Conservation (phyloP, 2,113 vertebrate species). For the Pangasianodon hypophthalmus region DNA sequence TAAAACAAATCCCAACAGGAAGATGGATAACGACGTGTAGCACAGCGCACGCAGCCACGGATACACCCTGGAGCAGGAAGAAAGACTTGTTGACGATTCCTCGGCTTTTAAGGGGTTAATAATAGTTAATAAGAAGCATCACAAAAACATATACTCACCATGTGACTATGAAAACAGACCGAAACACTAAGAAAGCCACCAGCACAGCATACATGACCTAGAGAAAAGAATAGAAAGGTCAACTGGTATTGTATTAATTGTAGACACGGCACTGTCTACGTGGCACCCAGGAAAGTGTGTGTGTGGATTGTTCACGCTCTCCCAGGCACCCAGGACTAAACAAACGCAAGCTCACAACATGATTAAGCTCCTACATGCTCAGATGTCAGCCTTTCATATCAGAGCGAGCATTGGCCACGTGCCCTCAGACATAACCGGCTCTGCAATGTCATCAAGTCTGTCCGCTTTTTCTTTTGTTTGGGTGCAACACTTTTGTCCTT, state of each 20-base stretch:
- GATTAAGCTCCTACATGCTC: not conserved
- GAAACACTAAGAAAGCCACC: slow-evolving; percentile 87
- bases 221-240: slow-evolving; percentile 2
- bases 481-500: too few relatives aligned
- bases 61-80: slow-evolving; percentile 81
- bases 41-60: slow-evolving; percentile 89
- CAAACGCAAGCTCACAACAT: not conserved
- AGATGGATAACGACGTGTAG: slow-evolving; percentile 89
- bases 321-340: not conserved
- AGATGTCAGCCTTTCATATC: not conserved
- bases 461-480: not conserved
- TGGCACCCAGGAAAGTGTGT: not conserved
- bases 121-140: not conserved
- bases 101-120: not conserved
- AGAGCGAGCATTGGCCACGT: not conserved
- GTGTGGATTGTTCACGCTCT: not conserved
- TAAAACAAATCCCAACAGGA: slow-evolving; percentile 91
- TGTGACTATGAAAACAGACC: slow-evolving; percentile 94
- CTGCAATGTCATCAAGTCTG: not conserved
- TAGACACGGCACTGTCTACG: not conserved
- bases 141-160: slow-evolving; percentile 77
- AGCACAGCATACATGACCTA: slow-evolving; percentile 95
- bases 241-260: not conserved
- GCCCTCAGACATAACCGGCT: slow-evolving; percentile 10
- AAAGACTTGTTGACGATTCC: not conserved